Evolutionary conservation across 2,888 invertebrate species (phyloP), one percentile per base, ranked within the genome.

Genomic region (Drosophila nr. fundita): DNA sequence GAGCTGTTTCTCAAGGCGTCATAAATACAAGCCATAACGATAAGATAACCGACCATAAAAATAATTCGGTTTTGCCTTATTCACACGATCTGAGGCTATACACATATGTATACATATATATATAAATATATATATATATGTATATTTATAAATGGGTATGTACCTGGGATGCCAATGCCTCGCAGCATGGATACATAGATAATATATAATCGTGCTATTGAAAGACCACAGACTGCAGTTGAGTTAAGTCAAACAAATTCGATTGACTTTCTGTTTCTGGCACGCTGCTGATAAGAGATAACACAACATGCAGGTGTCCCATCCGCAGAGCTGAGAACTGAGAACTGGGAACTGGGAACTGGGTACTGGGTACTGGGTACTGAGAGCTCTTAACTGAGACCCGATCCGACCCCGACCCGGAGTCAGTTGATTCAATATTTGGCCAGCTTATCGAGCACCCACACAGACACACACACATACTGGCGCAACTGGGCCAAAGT

Each of bases 391-490:
- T 15, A 63, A 8, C 42, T 29, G n/a, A 45, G 45, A 48, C 13
- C 24, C 24, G 75, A 61, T 42, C 52, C 61, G 76, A 50, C 45
- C 54, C 66, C 48, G 62, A 32, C 27, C 50, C 49, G 45, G 45
- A 32, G 54, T 76, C 70, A 68, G 80, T 80, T 82, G 70, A 52
- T 57, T 80, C 76, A 87, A 84, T 87, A 84, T 87, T 84, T 85
- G 71, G 66, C 34, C 66, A 64, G 73, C 87, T 84, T 84, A 84
- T 84, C 83, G 80, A 76, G 73, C 82, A 78, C 87, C 78, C 82
- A 82, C 87, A 49, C 57, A 62, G 36, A 64, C 40, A 58, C 61
- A 32, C 50, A 13, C 48, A 58, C 10, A 62, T 36, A 52, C 55
- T 21, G 38, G 42, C 13, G 48, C 61, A 62, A 73, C 63, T 71